Evolutionary conservation across 2,888 invertebrate genomes (phyloP).

Genomic region (Brachypalpus laphriformis): DNA sequence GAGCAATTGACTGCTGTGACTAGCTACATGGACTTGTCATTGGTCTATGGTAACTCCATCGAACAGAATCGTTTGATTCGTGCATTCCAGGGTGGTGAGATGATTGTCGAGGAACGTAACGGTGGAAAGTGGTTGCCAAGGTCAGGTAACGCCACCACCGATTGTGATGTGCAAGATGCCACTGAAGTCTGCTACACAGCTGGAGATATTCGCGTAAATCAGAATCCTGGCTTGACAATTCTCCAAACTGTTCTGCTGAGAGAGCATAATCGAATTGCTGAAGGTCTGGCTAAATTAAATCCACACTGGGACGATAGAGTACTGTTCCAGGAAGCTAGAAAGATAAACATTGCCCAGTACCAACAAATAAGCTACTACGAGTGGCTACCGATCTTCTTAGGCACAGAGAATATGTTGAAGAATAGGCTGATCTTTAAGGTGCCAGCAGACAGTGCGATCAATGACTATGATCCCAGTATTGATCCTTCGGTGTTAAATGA

Average conservation of each 20-base stretch:
- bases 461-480: slow-evolving; percentile 84
- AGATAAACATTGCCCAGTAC: slow-evolving; percentile 83
- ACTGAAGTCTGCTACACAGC: slow-evolving; percentile 90
- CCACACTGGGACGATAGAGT: slow-evolving; percentile 84
- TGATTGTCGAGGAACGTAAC: slow-evolving; percentile 85
- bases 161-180: slow-evolving; percentile 86
- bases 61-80: slow-evolving; percentile 87
- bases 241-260: slow-evolving; percentile 83
- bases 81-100: slow-evolving; percentile 87
- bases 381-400: slow-evolving; percentile 84
- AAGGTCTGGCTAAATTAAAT: slow-evolving; percentile 82
- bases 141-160: slow-evolving; percentile 87
- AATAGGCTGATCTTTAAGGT: slow-evolving; percentile 81
- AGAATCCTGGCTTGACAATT: slow-evolving; percentile 83
- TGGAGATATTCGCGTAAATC: slow-evolving; percentile 85
- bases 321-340: slow-evolving; percentile 83
- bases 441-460: slow-evolving; percentile 80
- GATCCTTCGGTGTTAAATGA: slow-evolving; percentile 85
- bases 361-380: slow-evolving; percentile 84
- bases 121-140: slow-evolving; percentile 90
- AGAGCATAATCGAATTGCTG: slow-evolving; percentile 84
- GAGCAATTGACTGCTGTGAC: slow-evolving; percentile 86
- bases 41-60: slow-evolving; percentile 91
- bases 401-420: slow-evolving; percentile 82
- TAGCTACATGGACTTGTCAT: slow-evolving; percentile 87